A percentile compares a stretch with the other conserved stretches of the same genome.
Evolutionary conservation across 2,797 vertebrate species (phyloP).

Genomic region (Oryzias dopingdopingensis): DNA sequence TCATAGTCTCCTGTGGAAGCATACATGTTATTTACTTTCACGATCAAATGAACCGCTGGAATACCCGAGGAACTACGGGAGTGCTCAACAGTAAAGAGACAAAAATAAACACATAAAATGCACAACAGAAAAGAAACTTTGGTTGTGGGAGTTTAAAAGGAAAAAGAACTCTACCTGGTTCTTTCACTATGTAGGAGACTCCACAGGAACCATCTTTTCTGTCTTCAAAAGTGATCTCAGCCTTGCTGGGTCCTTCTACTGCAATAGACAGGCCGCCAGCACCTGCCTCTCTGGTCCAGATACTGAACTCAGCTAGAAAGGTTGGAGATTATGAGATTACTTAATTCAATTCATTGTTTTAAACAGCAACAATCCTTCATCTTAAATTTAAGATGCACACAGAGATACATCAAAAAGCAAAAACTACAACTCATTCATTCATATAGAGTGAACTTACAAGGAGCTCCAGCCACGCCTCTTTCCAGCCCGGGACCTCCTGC

Average conservation of each 20-base stretch:
- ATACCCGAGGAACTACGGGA: conserved; percentile 8
- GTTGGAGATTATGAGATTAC: not conserved
- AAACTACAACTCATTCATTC: too few species aligned
- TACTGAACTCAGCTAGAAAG: conserved; percentile 87
- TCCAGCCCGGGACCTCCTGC: conserved; percentile 91
- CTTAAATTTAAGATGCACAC: too few species aligned
- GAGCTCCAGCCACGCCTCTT: conserved; percentile 86
- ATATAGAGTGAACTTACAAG: conserved; percentile 72
- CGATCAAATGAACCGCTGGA: conserved; percentile 27
- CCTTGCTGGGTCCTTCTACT: conserved; percentile 92
- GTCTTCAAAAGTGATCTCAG: conserved; percentile 92
- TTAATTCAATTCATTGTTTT: not conserved
- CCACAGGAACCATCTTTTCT: conserved; percentile 94
- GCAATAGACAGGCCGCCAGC: conserved; percentile 91
- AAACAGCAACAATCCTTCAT: too few species aligned
- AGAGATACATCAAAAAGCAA: too few species aligned
- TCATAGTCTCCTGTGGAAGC: conserved; percentile 87
- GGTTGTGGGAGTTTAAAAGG: not conserved
- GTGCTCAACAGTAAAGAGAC: conserved; percentile 8
- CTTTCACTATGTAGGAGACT: conserved; percentile 89
- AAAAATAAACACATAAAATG: not conserved
- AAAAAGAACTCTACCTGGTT: conserved; percentile 78
- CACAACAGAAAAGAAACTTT: conserved; percentile 1
- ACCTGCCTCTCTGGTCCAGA: conserved; percentile 93
- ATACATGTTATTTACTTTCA: conserved; percentile 44